Evolutionary conservation across 2,113 vertebrate species (phyloP).

Genomic region (Rhinoptilus africanus): DNA sequence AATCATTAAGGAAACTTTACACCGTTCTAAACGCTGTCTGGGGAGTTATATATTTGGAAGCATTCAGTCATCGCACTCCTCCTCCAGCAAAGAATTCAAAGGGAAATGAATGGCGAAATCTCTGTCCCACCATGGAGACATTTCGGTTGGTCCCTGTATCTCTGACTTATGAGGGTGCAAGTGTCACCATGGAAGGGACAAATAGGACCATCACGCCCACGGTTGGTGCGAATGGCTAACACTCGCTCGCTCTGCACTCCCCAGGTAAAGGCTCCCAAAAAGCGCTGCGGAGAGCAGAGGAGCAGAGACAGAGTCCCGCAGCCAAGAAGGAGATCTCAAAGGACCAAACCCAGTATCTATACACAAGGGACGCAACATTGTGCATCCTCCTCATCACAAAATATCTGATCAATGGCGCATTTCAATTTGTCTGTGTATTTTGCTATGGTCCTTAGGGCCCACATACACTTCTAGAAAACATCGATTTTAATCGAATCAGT

Average conservation of each 20-base stretch:
- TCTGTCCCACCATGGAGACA: background rate
- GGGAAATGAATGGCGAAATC: background rate
- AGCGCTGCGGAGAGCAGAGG: background rate
- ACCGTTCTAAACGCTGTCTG: background rate
- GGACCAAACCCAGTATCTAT: background rate
- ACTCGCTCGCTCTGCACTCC: background rate
- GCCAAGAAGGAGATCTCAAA: background rate
- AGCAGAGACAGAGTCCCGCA: background rate
- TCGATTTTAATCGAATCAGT: rapidly evolving
- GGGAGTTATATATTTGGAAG: background rate
- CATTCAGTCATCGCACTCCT: background rate
- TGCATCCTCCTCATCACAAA: background rate
- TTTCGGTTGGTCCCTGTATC: background rate
- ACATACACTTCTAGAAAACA: background rate
- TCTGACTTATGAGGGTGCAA: background rate
- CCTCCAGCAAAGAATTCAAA: background rate
- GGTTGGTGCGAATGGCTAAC: background rate
- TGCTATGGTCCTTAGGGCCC: background rate
- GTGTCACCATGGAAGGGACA: background rate
- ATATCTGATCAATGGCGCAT: rapidly evolving
- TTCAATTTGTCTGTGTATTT: background rate
- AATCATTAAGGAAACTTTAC: background rate
- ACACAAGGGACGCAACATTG: too few species aligned
- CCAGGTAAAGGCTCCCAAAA: background rate
- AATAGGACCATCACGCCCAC: background rate